Percentiles rank a stretch among this genome's conserved stretches.
Conservation (phyloP, 1,140 invertebrate genomes). For the Scaptomyza graminum region DNA sequence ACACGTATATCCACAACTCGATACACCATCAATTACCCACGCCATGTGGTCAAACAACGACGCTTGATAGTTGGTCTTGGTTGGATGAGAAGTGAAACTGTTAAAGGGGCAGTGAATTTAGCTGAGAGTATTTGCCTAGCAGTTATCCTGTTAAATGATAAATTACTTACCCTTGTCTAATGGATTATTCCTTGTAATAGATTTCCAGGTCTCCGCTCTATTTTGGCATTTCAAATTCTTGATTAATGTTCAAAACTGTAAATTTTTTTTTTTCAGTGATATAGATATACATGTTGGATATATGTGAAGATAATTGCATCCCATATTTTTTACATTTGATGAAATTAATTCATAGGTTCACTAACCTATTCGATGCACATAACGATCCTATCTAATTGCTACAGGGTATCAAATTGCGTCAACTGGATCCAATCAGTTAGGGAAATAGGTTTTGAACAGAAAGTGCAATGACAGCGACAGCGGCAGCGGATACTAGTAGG, state of each 20-base stretch:
- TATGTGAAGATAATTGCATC: too few species aligned
- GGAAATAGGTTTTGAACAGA: background rate
- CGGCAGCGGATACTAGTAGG: slow-evolving; percentile 49
- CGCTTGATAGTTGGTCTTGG: background rate
- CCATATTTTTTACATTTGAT: too few species aligned
- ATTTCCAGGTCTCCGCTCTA: too few species aligned
- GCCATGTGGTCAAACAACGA: slow-evolving; percentile 34
- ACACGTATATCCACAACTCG: slow-evolving; percentile 8
- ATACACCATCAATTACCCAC: slow-evolving; percentile 44
- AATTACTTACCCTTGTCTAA: background rate
- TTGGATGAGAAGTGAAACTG: background rate
- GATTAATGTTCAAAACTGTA: background rate
- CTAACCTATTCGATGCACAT: too few species aligned
- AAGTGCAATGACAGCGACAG: slow-evolving; percentile 25
- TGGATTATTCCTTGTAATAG: too few species aligned
- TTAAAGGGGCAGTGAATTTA: background rate
- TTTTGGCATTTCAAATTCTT: background rate
- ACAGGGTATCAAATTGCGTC: slow-evolving; percentile 4
- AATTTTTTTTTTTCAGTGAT: too few species aligned
- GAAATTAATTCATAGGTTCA: background rate
- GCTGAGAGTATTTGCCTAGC: background rate
- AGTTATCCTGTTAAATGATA: background rate
- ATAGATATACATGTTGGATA: too few species aligned
- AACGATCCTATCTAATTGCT: background rate
- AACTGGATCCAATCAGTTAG: background rate